These are phyloP conservation scores for Rhabdomys dilectus DNA, from an alignment of 2,113 vertebrate genomes.

Conservation along the genomic window DNA sequence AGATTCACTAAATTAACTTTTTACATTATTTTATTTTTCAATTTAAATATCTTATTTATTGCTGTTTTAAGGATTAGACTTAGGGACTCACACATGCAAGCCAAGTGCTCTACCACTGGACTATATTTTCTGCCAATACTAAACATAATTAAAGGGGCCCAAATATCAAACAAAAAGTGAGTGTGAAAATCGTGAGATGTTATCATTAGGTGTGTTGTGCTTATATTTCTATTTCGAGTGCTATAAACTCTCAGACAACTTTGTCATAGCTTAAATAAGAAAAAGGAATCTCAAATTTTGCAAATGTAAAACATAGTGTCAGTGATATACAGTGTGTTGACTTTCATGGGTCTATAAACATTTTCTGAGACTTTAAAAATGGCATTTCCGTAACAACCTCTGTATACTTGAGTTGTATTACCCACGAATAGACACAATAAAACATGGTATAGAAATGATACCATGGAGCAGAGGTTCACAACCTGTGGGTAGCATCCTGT, in stretches of 20 bases:
- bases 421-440: neutral
- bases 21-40: neutral
- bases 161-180: neutral
- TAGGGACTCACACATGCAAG: neutral
- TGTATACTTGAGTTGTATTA: neutral
- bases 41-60: neutral
- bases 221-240: neutral
- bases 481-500: neutral
- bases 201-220: neutral
- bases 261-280: neutral
- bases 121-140: neutral
- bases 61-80: too few relatives aligned
- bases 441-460: neutral
- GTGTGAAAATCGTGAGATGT: neutral
- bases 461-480: neutral
- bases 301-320: neutral
- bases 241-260: neutral
- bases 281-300: neutral
- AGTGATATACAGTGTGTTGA: neutral
- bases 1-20: neutral
- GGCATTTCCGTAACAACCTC: neutral
- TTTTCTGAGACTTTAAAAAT: neutral
- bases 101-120: neutral
- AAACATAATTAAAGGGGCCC: neutral
- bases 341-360: conserved; percentile 29